Conservation (phyloP, 23 tunicate species). For the Oikopleura vanhoeffeni region DNA sequence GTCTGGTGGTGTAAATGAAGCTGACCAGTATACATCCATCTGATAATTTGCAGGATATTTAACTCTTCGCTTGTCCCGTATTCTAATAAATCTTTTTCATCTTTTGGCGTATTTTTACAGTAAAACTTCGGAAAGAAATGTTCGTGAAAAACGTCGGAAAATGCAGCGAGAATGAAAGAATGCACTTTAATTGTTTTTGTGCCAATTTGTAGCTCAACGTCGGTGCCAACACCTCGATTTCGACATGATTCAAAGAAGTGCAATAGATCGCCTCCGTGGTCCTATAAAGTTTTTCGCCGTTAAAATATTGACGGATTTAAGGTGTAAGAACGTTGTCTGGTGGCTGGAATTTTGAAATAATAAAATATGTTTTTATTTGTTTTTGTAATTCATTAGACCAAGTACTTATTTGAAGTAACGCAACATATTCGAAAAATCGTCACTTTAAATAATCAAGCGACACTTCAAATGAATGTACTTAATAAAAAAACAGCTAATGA, state of each 20-base stretch:
- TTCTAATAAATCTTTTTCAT: neutral
- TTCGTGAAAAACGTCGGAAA: conserved; percentile 5
- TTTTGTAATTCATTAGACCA: too few relatives aligned
- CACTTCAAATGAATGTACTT: too few relatives aligned
- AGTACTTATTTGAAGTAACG: too few relatives aligned
- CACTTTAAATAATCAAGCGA: too few relatives aligned
- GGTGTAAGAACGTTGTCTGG: too few relatives aligned
- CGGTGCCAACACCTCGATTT: neutral
- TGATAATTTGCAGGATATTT: neutral
- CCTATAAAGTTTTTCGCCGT: neutral
- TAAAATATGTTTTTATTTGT: too few relatives aligned
- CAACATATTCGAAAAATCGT: too few relatives aligned
- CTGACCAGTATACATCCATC: conserved; percentile 7
- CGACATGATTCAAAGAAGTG: neutral
- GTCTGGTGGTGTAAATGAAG: conserved; percentile 6
- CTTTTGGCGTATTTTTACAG: neutral
- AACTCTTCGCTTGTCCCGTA: neutral
- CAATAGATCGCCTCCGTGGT: conserved; percentile 13
- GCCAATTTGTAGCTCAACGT: neutral
- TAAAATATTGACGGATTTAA: too few relatives aligned
- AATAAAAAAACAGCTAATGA: too few relatives aligned
- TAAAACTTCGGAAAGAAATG: neutral
- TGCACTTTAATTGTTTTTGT: neutral
- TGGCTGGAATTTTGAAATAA: too few relatives aligned
- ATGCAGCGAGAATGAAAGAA: neutral